Base-by-base conservation (phyloP, 2,888 invertebrate species). In the Nyleta sp. region DNA sequence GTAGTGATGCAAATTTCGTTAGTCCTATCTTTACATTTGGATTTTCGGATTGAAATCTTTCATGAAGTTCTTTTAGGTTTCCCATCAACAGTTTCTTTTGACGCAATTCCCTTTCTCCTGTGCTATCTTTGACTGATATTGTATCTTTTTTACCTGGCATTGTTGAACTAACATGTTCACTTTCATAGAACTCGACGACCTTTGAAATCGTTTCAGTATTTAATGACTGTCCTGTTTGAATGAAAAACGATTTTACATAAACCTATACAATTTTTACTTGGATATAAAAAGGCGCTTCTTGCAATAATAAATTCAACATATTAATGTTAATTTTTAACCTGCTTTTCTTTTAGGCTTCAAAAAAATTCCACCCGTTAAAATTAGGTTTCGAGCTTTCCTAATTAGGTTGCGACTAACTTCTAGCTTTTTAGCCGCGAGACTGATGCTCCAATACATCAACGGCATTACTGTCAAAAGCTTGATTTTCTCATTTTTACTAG, bases 91-190 rank as follows among this genome's bases (percentile, higher is more conserved):
- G 18, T 3, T 38, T 6, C 35, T 57, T 57, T 46, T 55, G 67
- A 28, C 13, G 15, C 31, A 50, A 24, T 13, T 35, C 38, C 8
- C 6, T 24, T 59, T 59, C 17, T n/a, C 59, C 50, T 2, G 1
- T 10, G 6, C 7, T 28, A 38, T 48, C 31, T 48, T 28, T 17
- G 2, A 33, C 42, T 2, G 35, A 38, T 6, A 64, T 7, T 7
- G 52, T 68, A 33, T 68, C 44, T 17, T 57, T 50, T 13, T 40
- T 20, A 2, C 46, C 53, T 22, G 71, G 35, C 53, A 71, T 71
- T 5, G 33, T 13, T 10, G 22, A 60, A 40, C 60, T 71, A 11
- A 71, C 18, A 33, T 71, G 50, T 2, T 71, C 35, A n/a, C 48
- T 31, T 33, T 71, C 11, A 17, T 17, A 71, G 52, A 71, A 60